Evolutionary conservation across 2,888 invertebrate genomes (phyloP).

Genomic region (Spisula subtruncata): DNA sequence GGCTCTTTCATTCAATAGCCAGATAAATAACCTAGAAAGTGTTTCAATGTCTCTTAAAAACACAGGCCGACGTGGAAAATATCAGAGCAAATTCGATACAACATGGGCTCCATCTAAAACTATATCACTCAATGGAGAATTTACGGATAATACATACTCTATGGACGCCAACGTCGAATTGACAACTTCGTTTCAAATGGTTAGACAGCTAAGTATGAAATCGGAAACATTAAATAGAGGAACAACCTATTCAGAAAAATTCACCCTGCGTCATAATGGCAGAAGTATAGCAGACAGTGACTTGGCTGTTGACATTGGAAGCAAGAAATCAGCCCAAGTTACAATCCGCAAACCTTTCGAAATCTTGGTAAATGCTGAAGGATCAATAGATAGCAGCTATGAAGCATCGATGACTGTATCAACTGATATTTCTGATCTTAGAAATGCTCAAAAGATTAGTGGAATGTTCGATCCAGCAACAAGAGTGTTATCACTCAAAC

Average conservation of each 20-base stretch:
- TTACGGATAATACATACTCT: conserved; percentile 24
- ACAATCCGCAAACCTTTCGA: conserved; percentile 41
- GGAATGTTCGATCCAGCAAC: conserved; percentile 32
- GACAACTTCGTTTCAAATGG: conserved; percentile 48
- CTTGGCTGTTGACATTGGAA: conserved; percentile 22
- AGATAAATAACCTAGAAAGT: conserved; percentile 61
- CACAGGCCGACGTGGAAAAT: conserved; percentile 29
- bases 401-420: conserved; percentile 29
- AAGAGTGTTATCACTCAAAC: conserved; percentile 20
- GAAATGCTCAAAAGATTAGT: conserved; percentile 17
- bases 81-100: conserved; percentile 47
- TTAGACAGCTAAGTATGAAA: conserved; percentile 39
- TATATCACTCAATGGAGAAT: conserved; percentile 40
- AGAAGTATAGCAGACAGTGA: conserved; percentile 44
- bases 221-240: conserved; percentile 34
- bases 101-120: conserved; percentile 53
- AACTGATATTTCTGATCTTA: neutral
- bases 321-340: conserved; percentile 22
- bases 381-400: conserved; percentile 24
- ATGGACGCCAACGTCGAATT: conserved; percentile 43
- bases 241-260: conserved; percentile 26
- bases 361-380: conserved; percentile 21
- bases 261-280: conserved; percentile 44
- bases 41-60: conserved; percentile 53
- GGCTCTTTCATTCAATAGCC: conserved; percentile 52